These are phyloP conservation scores for Drosophila lutescens DNA, from an alignment of 2,888 invertebrate genomes.

Conservation along the genomic window DNA sequence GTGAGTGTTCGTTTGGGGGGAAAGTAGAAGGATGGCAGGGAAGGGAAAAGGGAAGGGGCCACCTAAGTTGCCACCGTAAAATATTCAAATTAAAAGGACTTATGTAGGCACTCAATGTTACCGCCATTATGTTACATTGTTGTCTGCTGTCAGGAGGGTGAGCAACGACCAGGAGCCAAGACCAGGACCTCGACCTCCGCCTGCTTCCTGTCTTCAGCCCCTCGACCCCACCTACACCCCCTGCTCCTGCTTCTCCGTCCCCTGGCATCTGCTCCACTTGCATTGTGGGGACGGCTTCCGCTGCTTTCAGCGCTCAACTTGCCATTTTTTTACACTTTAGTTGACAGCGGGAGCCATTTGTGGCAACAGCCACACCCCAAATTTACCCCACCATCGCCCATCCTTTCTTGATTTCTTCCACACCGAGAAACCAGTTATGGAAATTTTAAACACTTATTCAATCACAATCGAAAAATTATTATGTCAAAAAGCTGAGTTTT, in stretches of 20 bases:
- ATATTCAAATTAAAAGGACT: slow-evolving; percentile 82
- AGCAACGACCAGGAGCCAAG: slow-evolving; percentile 38
- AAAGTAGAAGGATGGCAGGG: background rate
- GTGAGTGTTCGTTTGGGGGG: background rate
- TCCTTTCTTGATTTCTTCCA: background rate
- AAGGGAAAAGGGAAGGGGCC: background rate
- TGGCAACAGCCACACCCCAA: slow-evolving; percentile 49
- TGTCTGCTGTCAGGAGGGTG: slow-evolving; percentile 48
- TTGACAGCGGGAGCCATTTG: slow-evolving; percentile 75
- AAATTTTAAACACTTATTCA: background rate
- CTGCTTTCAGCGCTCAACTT: slow-evolving; percentile 66
- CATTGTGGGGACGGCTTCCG: slow-evolving; percentile 58
- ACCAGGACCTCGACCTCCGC: slow-evolving; percentile 48
- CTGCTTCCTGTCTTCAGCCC: slow-evolving; percentile 28
- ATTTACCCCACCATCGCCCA: slow-evolving; percentile 8
- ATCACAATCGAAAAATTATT: no score
- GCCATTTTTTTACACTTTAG: slow-evolving; percentile 74
- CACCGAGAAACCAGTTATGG: background rate
- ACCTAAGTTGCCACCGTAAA: slow-evolving; percentile 64
- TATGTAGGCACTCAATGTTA: slow-evolving; percentile 81
- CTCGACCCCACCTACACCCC: slow-evolving; percentile 1
- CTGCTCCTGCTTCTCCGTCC: background rate
- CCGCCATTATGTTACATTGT: slow-evolving; percentile 76
- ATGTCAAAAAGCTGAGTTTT: no score
- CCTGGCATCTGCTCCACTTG: slow-evolving; percentile 36